Base-by-base conservation (phyloP, 1,140 invertebrate species). In the Drosophila obscura region DNA sequence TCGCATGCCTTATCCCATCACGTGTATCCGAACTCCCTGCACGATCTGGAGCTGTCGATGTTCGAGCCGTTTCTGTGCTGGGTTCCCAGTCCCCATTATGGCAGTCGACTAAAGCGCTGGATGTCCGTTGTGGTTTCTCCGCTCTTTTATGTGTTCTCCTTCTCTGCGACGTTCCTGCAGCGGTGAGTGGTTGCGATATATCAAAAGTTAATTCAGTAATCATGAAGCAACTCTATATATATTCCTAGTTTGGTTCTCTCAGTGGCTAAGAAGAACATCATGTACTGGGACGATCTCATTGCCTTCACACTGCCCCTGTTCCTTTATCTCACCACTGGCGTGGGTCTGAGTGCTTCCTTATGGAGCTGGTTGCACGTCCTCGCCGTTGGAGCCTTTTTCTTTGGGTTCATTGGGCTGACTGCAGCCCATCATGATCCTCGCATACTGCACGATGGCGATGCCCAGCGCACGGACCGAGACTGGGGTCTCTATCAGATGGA, bases 371-470 rank as follows among this genome's bases (percentile, higher is more conserved):
- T 94, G 0, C 92, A 92, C 39, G 94, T 96, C 7, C 56, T 94
- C 4, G 46, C 92, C 2, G 67, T 93, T 0, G 92, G 82, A 0
- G 96, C 96, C 80, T 93, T 95, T 35, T 63, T 94, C 4, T 96
- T 97, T 84, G 91, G 80, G 8, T 80, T 93, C 0, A 94, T 96
- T 45, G 96, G 95, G 5, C 68, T 96, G 0, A 96, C 94, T 75
- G 96, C 95, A 4, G 96, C 94, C 35, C 96, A 97, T 93, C 96
- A 97, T 92, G 95, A 96, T 92, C 96, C 96, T 0, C 93, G 96
- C 5, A 95, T 96, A 50, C 96, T 96, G 73, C 96, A 97, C 77
- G 96, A 97, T 83, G 96, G 96, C 1, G 96, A 97, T 85, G 92
- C 93, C 67, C 79, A 93, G 3, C 69, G 88, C 1, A 59, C 92